Conservation (phyloP, 2,888 invertebrate genomes). For the Rhabditoides inermis region DNA sequence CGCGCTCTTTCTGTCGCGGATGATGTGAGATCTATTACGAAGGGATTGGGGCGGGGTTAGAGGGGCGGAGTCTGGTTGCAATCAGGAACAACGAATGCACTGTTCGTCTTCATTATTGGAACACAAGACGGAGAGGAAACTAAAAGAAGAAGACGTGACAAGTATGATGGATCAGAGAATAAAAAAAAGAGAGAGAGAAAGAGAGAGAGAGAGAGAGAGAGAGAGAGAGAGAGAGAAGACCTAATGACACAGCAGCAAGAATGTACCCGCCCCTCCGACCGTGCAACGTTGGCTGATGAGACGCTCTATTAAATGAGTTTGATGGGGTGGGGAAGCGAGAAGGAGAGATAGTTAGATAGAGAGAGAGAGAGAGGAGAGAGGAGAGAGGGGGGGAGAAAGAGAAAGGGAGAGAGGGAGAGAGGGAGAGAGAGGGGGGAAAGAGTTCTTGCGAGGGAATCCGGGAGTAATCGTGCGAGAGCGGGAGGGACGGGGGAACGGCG, state of each 20-base stretch:
- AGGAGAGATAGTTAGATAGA: constrained; percentile 1
- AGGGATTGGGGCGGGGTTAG: not conserved
- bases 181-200: not conserved
- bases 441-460: too few species aligned
- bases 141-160: not conserved
- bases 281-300: too few species aligned
- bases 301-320: not conserved
- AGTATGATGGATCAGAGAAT: not conserved
- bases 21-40: not conserved
- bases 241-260: not conserved
- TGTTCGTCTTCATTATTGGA: not conserved
- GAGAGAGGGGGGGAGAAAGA: constrained; percentile 11
- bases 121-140: not conserved
- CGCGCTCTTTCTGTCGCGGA: not conserved
- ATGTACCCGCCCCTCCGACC: not conserved
- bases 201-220: not conserved
- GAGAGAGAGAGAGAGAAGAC: not conserved
- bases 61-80: not conserved
- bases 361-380: constrained; percentile 1
- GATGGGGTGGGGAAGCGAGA: not conserved
- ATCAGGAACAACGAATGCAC: not conserved
- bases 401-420: constrained; percentile 8
- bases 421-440: constrained; percentile 1
- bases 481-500: too few species aligned
- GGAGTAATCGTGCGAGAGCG: too few species aligned